phyloP scores from a whole-genome alignment of 1,140 invertebrate species.

The Acromyrmex echinatior region DNA sequence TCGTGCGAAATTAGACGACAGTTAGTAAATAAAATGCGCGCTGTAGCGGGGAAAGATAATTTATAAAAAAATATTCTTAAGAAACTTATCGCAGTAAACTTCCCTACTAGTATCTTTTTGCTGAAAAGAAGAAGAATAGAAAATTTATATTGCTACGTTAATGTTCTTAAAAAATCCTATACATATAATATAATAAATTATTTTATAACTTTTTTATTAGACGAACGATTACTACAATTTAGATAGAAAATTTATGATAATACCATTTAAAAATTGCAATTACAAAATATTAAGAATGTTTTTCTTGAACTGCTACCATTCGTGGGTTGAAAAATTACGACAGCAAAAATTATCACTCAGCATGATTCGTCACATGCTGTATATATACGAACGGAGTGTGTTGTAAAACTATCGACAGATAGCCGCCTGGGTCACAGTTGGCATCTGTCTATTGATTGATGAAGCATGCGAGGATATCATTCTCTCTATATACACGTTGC shows the following conservation, averaged over 20 bases:
- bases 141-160: neutral
- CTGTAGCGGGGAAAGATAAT: neutral
- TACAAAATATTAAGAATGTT: slow-evolving; percentile 6
- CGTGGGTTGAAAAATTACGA: slow-evolving; percentile 28
- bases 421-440: slow-evolving; percentile 37
- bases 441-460: slow-evolving; percentile 57
- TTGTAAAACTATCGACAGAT: slow-evolving; percentile 54
- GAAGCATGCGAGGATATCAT: slow-evolving; percentile 46
- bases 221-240: neutral
- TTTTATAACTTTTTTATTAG: neutral
- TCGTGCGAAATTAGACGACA: slow-evolving; percentile 61
- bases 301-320: neutral
- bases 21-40: slow-evolving; percentile 30
- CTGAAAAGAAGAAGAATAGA: neutral
- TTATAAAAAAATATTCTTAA: neutral
- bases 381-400: slow-evolving; percentile 13
- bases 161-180: neutral
- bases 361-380: slow-evolving; percentile 9
- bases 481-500: slow-evolving; percentile 13
- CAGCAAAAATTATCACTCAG: neutral
- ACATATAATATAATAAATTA: neutral
- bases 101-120: neutral
- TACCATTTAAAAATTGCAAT: neutral
- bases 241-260: neutral
- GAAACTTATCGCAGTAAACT: neutral